Base-by-base conservation (phyloP, 1,140 invertebrate genomes). In the Aphis gossypii region DNA sequence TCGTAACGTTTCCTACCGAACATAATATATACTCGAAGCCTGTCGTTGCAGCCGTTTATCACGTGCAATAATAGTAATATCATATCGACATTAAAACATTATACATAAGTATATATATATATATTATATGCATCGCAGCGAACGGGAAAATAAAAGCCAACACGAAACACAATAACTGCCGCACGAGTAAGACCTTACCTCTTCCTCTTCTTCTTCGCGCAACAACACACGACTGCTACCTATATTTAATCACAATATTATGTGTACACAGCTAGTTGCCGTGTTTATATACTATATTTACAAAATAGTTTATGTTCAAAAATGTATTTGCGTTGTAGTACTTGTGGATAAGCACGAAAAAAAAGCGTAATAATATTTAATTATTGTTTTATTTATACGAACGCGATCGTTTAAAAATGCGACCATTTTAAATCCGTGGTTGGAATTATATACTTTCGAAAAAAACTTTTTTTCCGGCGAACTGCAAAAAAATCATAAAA, bases 1-100 rank as follows among this genome's bases (percentile, higher is more conserved):
- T 88, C 87, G 87, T 88, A 88, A 88, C 87, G 35, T 51, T 88
- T 51, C n/a, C 54, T 90, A 18, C 54, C 8, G 88, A 25, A 44
- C 54, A 44, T 60, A 60, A 60, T 38, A 60, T 48, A 90, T 38
- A n/a, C 88, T 56, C 88, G 88, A 23, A 9, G 25, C 38, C 51
- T 56, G n/a, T 54, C 87, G 2, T 30, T 23, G 88, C 48, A 51
- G 48, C 35, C 20, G 46, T 48, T 48, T 86, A 25, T 86, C 60
- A 76, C 14, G 60, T 76, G 60, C 30, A n/a, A 76, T 76, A n/a
- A 76, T 76, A 35, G 14, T 60, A 76, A n/a, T 68, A 87, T 87
- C 14, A 48, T 46, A 46, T 87, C 44, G 84, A 48, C 44, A 87
- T 48, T 87, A 30, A 35, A 76, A 76, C n/a, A 20, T 8, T 60